Evolutionary conservation across 1,140 invertebrate genomes (phyloP), one percentile per base, ranked within the genome.

Genomic region (Panulirus ornatus): DNA sequence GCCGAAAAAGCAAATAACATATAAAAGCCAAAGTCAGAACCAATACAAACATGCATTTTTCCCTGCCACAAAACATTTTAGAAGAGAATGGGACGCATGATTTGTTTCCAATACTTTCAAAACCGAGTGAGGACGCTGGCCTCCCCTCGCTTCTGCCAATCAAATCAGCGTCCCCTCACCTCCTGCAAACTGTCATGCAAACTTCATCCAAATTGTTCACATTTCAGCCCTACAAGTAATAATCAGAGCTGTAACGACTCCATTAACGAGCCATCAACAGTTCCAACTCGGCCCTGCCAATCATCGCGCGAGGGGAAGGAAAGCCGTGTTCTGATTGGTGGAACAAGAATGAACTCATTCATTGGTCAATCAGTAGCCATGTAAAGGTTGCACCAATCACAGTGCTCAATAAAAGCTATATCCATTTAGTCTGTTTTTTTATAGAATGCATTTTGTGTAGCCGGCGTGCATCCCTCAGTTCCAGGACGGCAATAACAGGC

Each of bases 181-280:
- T 89, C 79, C 81, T 75, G 79, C 78, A 83, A 82, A 84, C 88
- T 89, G 88, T 89, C 88, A 89, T 89, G 88, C 88, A 89, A 89
- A 89, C 88, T 89, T 82, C 88, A 83, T 40, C 88, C 88, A 89
- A 89, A 89, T 89, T 89, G 88, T 89, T 89, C 88, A 89, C 88
- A 89, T 89, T 89, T 89, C 79, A 73, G 70, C 88, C 88, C 79
- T 89, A 89, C 88, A 89, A 89, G 88, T 89, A 89, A 89, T 89
- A 89, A 89, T 89, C 88, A 89, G 88, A 89, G 63, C 88, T 73
- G 88, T 89, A 89, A 89, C 88, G 88, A 89, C 88, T 89, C 88
- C 36, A 89, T 83, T 89, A 89, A 89, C 88, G 47, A 73, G 58
- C 88, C 88, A 89, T 89, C 88, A 89, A 83, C 88, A 83, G 88